Evolutionary conservation across 1,140 invertebrate species (phyloP).

Genomic region (Saccostrea cuccullata): DNA sequence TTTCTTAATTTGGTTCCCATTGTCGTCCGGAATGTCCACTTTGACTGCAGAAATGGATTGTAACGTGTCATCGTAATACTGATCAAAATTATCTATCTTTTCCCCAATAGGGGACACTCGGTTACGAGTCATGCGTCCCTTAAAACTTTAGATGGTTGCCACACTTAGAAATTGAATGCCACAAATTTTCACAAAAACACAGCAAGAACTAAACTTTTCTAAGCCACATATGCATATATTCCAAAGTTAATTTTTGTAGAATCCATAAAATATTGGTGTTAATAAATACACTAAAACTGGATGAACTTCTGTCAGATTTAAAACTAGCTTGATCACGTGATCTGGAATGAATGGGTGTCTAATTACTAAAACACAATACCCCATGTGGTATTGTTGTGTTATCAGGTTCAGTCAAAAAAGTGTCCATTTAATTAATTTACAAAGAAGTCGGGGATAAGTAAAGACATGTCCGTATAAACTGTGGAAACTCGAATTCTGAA

Average conservation of each 20-base stretch:
- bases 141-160: background rate
- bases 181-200: no score
- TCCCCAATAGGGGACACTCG: conserved; percentile 10
- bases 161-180: no score
- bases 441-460: background rate
- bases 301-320: no score
- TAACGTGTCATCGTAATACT: conserved; percentile 12
- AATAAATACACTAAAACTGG: background rate
- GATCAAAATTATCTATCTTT: background rate
- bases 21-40: conserved; percentile 4
- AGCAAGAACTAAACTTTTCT: no score
- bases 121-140: background rate
- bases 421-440: conserved; percentile 11
- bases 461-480: background rate
- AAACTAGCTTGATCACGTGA: background rate
- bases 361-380: conserved; percentile 31
- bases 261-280: background rate
- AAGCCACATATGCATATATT: background rate
- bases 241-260: background rate
- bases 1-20: conserved; percentile 1
- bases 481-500: background rate
- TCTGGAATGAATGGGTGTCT: background rate
- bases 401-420: background rate
- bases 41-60: background rate
- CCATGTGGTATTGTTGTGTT: background rate